Evolutionary conservation across 2,888 invertebrate species (phyloP), one percentile per base, ranked within the genome.

Genomic region (Trypoxylon attenuatum): DNA sequence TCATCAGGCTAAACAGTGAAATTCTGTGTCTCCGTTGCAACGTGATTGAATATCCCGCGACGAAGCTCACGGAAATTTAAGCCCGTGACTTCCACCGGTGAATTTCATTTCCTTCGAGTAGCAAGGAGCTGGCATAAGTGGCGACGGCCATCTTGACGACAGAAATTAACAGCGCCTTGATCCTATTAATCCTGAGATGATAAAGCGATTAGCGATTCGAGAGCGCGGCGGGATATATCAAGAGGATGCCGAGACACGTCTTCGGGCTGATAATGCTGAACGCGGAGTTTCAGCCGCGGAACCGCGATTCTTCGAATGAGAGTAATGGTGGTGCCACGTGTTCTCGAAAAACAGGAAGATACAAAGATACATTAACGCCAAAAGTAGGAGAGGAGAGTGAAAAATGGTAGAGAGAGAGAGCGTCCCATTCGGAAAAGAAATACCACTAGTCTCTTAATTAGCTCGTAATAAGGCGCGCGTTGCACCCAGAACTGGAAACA

Each of bases 201-300:
- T 76, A 73, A 75, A 77, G 71, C 74, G 73, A 76, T 77, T 77
- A 76, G 77, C 69, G 72, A 74, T 76, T 68, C n/a, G n/a, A n/a
- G n/a, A n/a, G n/a, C n/a, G n/a, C n/a, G n/a, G n/a, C n/a, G n/a
- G n/a, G n/a, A n/a, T n/a, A n/a, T 33, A 33, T 33, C 13, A 13
- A 33, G 33, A 10, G 13, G 13, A 13, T 33, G 3, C 5, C 33
- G 10, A 13, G n/a, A 10, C 33, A 4, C 8, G 13, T 33, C 33
- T 33, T n/a, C 13, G 33, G 13, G 10, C 1, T 4, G 33, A 33
- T 33, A n/a, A n/a, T n/a, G n/a, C n/a, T n/a, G n/a, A n/a, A n/a
- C n/a, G n/a, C n/a, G n/a, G n/a, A n/a, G n/a, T n/a, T n/a, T n/a
- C n/a, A n/a, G n/a, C n/a, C n/a, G n/a, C n/a, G n/a, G n/a, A n/a